A percentile compares a stretch with the other conserved stretches of the same genome.
These are phyloP conservation scores for Percopsis omiscomaycus DNA, from an alignment of 2,797 vertebrate species.

Conservation along the genomic window DNA sequence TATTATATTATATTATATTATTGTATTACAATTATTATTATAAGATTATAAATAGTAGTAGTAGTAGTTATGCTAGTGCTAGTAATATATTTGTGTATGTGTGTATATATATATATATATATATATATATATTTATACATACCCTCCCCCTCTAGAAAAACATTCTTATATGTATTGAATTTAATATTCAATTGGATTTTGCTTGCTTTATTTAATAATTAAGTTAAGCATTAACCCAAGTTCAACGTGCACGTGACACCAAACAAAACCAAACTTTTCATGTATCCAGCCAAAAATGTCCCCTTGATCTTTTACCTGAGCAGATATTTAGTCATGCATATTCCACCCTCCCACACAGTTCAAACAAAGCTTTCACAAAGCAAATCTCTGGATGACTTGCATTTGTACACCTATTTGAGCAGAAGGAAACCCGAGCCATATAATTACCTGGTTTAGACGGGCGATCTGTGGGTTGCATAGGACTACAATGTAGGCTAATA, in stretches of 20 bases:
- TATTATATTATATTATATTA: too few species aligned
- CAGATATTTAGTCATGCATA: constrained; percentile 26
- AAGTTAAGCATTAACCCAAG: constrained; percentile 36
- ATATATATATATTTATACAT: too few species aligned
- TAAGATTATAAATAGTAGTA: too few species aligned
- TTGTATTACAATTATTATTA: too few species aligned
- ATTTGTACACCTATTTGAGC: constrained; percentile 59
- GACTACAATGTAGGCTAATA: constrained; percentile 30
- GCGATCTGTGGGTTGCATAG: constrained; percentile 20
- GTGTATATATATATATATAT: too few species aligned
- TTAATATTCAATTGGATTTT: not conserved
- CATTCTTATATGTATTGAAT: too few species aligned
- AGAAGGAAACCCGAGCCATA: constrained; percentile 35
- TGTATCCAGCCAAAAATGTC: not conserved
- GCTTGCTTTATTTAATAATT: not conserved
- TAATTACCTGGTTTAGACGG: constrained; percentile 54
- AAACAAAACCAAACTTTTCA: constrained; percentile 4
- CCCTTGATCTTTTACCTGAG: not conserved
- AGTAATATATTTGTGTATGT: too few species aligned
- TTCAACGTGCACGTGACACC: not conserved
- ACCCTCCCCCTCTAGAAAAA: too few species aligned
- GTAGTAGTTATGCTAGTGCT: too few species aligned
- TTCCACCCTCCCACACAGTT: constrained; percentile 3
- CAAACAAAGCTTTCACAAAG: constrained; percentile 28
- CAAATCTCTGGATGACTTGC: constrained; percentile 59